Evolutionary conservation across 2,113 vertebrate species (phyloP), one percentile per base, ranked within the genome.

Genomic region (Mohoua ochrocephala): DNA sequence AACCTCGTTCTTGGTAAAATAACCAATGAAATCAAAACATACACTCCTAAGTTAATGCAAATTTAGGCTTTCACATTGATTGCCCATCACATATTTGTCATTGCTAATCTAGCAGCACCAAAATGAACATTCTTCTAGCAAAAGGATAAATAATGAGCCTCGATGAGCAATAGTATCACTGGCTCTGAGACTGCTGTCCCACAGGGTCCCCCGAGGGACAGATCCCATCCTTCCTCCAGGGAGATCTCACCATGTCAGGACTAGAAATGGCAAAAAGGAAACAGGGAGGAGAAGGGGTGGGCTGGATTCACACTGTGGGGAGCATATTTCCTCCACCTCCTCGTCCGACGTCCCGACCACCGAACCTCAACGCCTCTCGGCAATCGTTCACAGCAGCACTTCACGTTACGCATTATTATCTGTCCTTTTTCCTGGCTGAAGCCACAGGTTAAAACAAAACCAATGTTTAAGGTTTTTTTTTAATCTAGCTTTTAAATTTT

Each of bases 261-360:
- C 42, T 54, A 74, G 21, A 68, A 41, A 87, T 0, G 11, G 30
- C 56, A 57, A 42, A 70, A 53, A 41, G 41, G 21, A 61, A 77
- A 45, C 0, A 0, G 15, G 33, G 26, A 78, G 42, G 31, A 16
- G 17, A 35, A 2, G 35, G 44, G 6, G 2, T 20, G 28, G 57
- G 49, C 44, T 71, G 44, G 23, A 80, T 33, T 69, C 53, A 56
- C 44, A 5, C 53, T 2, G 2, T 0, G 1, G 56, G 84, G 50
- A 85, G 33, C 49, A 13, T 22, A 4, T 2, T 27, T 24, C 47
- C 42, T n/a, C 27, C 6, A 1, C 2, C 3, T 45, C 44, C 42
- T 14, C 2, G 56, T 59, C 31, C 30, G 67, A 44, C 7, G 20
- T 59, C 28, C 57, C 0, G 0, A 39, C 24, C 81, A 56, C 76